phyloP scores from a whole-genome alignment of 37 sponge, comb jelly and placozoan genomes.

The Amphimedon queenslandica region DNA sequence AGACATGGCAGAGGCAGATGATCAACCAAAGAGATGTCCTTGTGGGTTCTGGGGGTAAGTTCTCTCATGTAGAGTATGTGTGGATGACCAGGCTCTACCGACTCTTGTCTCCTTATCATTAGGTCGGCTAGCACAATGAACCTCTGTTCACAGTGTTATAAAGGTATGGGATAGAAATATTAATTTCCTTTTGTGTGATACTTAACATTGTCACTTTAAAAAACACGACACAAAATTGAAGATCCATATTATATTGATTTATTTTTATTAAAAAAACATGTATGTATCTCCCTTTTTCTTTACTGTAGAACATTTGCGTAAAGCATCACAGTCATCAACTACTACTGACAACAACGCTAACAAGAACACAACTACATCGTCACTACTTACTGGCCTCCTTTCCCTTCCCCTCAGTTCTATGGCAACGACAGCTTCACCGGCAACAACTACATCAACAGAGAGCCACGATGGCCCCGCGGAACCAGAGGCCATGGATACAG shows the following conservation, averaged over 20 bases:
- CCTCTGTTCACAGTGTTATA: conserved; percentile 76
- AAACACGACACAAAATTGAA: no score
- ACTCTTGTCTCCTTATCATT: no score
- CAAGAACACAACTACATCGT: not conserved
- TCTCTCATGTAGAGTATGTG: not conserved
- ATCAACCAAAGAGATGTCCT: conserved; percentile 49
- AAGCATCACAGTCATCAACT: no score
- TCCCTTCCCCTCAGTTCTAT: not conserved
- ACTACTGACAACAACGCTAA: not conserved
- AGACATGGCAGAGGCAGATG: conserved; percentile 31
- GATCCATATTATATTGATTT: no score
- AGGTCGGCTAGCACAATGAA: conserved; percentile 68
- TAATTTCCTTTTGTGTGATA: no score
- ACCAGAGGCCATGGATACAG: conserved; percentile 5
- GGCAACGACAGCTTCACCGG: not conserved
- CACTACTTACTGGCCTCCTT: no score
- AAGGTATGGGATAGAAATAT: no score
- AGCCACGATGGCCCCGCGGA: conserved; percentile 11
- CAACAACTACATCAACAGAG: not conserved
- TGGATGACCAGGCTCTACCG: not conserved
- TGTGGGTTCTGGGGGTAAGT: conserved; percentile 82
- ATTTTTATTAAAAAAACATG: no score
- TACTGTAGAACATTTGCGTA: no score
- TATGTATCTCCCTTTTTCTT: no score
- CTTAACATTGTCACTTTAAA: no score